phyloP scores from a whole-genome alignment of 2,888 invertebrate genomes.

The Encarsia formosa region DNA sequence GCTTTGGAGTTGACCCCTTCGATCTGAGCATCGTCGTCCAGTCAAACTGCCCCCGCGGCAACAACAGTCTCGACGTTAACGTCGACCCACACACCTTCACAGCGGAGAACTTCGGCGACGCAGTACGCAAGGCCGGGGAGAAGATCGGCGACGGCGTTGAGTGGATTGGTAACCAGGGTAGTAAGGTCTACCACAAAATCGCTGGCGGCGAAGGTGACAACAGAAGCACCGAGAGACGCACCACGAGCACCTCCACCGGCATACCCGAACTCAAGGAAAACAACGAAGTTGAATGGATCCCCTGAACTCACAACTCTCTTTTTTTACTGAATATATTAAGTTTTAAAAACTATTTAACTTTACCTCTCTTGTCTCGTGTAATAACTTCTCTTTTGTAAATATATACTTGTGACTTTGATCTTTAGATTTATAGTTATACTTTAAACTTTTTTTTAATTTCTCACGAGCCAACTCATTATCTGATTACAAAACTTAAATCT shows the following conservation, averaged over 20 bases:
- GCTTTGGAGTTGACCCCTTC: slow-evolving; percentile 70
- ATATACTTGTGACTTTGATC: too few species aligned
- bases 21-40: slow-evolving; percentile 73
- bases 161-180: slow-evolving; percentile 66
- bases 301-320: too few species aligned
- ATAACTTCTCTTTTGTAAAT: too few species aligned
- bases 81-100: slow-evolving; percentile 75
- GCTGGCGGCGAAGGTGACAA: slow-evolving; percentile 42
- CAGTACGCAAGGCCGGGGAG: slow-evolving; percentile 68
- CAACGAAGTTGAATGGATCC: slow-evolving; percentile 50
- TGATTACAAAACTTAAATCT: too few species aligned
- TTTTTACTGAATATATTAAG: too few species aligned
- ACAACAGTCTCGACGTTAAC: slow-evolving; percentile 61
- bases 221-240: slow-evolving; percentile 3
- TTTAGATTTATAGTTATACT: too few species aligned
- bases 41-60: slow-evolving; percentile 62
- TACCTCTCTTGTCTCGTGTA: too few species aligned
- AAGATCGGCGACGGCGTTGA: slow-evolving; percentile 70
- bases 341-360: too few species aligned
- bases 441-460: too few species aligned
- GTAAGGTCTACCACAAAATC: slow-evolving; percentile 66
- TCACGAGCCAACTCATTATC: too few species aligned
- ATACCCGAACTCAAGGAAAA: slow-evolving; percentile 37
- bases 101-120: slow-evolving; percentile 67
- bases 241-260: slow-evolving; percentile 8